Evolutionary conservation across 2,888 invertebrate genomes (phyloP), one percentile per base, ranked within the genome.

Genomic region (Athrips mouffetella): DNA sequence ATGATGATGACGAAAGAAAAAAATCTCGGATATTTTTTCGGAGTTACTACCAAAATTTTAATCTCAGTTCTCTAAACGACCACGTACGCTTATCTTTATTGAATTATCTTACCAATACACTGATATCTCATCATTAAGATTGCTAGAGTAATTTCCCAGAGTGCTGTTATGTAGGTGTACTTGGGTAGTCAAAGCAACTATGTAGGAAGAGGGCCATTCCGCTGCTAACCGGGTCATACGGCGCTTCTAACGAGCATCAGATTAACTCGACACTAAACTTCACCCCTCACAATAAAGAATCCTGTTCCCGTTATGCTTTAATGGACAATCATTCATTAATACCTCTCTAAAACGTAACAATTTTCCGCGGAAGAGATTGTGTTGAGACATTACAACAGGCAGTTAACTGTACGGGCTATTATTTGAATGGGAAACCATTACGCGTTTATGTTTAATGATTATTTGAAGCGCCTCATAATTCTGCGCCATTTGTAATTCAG

Each of bases 381-480:
- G 80, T 78, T 74, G 76, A 79, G 79, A 79, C 80, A 78, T 84
- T 76, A 81, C 76, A 63, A 67, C 67, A 60, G 74, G 77, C 75
- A 76, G 73, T 85, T 83, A 83, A 82, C 78, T 78, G 77, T 66
- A 76, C 66, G 77, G 76, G 79, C 82, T 70, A 82, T 84, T 80
- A 80, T 77, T 80, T 72, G 71, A 76, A 85, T 80, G 79, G 80
- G 80, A 76, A 80, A 78, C 81, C 81, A 78, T 85, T 85, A 78
- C 72, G 71, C 76, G 78, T 82, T 86, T 83, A 83, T 81, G 80
- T 82, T 81, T 84, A 83, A 85, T 83, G 81, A 78, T 84, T 81
- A 81, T 84, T 84, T 80, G 76, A 80, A 83, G 76, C 76, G 73
- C 64, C 75, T 76, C 78, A 77, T 85, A 83, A 85, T 80, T 80